Evolutionary conservation across 2,888 invertebrate species (phyloP), one percentile per base, ranked within the genome.

Genomic region (Willowsia nigromaculata): DNA sequence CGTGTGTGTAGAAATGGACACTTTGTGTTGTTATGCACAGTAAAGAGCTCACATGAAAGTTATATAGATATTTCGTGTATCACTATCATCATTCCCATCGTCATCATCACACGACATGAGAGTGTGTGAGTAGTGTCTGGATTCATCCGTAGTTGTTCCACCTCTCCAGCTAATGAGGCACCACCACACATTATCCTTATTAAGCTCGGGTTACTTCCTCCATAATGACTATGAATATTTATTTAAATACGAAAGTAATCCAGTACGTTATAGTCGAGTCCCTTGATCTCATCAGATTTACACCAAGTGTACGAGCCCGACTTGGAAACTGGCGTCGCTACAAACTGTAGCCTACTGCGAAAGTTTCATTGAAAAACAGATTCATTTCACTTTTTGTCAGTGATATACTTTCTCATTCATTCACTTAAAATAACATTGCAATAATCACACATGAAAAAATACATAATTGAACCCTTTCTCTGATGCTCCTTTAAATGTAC

Each of bases 161-260:
- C 74, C 47, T 74, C 47, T 47, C 40, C 59, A 71, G 56, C 85
- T 85, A 85, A 85, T 85, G 85, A 85, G 85, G 78, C 78, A 53
- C 85, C 59, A 85, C 74, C 59, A 47, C 76, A 59, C 30, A 71
- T 50, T 59, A 85, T 59, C 56, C 85, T 71, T 71, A 76, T 74
- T 76, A 76, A 56, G 85, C 85, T 62, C 59, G 25, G 43, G 22
- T 76, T 85, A 40, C 56, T 59, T 40, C 43, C 84, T 25, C 30
- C 4, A 47, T 80, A 80, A 86, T 86, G 80, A 78, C 40, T 71
- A 87, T 86, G 86, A 86, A 86, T 86, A 87, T 82, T n/a, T n/a
- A n/a, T n/a, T 87, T 87, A 87, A 87, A 82, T 82, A 81, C 47
- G 33, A 82, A 82, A 82, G 33, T 80, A 86, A 78, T 87, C 71